These are phyloP conservation scores for Polymixis flavicincta DNA, from an alignment of 2,888 invertebrate genomes.

Conservation along the genomic window DNA sequence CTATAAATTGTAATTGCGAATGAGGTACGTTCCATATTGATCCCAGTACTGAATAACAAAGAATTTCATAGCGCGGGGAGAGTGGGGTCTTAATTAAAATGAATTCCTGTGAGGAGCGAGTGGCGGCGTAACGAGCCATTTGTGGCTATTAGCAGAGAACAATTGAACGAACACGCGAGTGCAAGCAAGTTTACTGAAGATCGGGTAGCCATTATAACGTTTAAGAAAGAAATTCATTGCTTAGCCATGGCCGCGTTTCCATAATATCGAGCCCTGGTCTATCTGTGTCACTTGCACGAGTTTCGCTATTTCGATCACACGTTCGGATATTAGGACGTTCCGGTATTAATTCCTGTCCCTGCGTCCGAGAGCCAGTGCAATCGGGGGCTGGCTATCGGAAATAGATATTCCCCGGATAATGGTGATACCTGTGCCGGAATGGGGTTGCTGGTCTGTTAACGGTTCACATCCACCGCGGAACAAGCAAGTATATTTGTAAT, in stretches of 20 bases:
- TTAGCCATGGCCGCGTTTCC: conserved; percentile 19
- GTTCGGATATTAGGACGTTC: conserved; percentile 36
- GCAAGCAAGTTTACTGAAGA: conserved; percentile 50
- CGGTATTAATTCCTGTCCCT: conserved; percentile 33
- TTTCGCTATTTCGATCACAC: conserved; percentile 25
- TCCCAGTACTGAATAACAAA: conserved; percentile 43
- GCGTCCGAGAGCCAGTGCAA: neutral
- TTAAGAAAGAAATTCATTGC: conserved; percentile 48
- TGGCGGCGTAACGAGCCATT: conserved; percentile 71
- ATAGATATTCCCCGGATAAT: no score
- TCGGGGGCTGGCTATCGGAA: neutral
- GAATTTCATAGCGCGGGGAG: conserved; percentile 63
- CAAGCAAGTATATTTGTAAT: conserved; percentile 2
- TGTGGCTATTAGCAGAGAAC: conserved; percentile 68
- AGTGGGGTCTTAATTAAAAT: conserved; percentile 75
- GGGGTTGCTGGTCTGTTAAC: conserved; percentile 29
- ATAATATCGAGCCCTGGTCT: conserved; percentile 38
- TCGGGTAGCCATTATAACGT: conserved; percentile 60
- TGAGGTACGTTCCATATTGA: conserved; percentile 19
- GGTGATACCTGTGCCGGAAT: conserved; percentile 11
- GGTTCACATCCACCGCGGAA: conserved; percentile 8
- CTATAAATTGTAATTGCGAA: neutral
- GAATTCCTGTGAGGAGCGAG: conserved; percentile 70
- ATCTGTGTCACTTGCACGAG: conserved; percentile 24
- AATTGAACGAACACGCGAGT: conserved; percentile 63